Percentiles rank a stretch among this genome's conserved stretches.
Evolutionary conservation across 2,888 invertebrate genomes (phyloP).

Genomic region (Calliphora vomitoria): DNA sequence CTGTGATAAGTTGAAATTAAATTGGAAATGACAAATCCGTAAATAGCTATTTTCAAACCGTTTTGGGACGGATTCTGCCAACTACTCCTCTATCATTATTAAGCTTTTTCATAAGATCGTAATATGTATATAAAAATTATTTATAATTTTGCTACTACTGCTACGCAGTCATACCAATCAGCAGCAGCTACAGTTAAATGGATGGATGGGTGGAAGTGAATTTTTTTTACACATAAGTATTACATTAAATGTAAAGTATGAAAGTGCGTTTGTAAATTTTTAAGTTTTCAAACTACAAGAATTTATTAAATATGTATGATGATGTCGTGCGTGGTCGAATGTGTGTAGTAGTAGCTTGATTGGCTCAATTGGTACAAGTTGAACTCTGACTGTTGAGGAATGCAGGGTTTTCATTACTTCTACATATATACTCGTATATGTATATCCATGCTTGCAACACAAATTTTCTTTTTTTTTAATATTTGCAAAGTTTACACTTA

Average conservation of each 20-base stretch:
- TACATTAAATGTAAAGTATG: conserved; percentile 26
- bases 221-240: not conserved
- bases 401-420: conserved; percentile 16
- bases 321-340: conserved; percentile 66
- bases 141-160: not conserved
- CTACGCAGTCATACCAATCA: conserved; percentile 18
- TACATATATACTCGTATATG: no score
- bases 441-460: no score
- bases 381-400: conserved; percentile 75
- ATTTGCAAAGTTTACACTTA: not conserved
- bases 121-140: not conserved
- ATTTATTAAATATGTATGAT: conserved; percentile 55
- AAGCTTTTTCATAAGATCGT: no score
- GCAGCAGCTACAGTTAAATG: not conserved
- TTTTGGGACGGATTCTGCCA: no score
- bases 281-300: conserved; percentile 36
- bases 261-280: conserved; percentile 39
- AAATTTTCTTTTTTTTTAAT: not conserved
- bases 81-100: no score
- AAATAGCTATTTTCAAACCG: no score
- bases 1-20: no score
- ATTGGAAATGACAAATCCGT: no score
- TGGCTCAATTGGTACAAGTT: conserved; percentile 85
- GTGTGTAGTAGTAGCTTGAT: conserved; percentile 79
- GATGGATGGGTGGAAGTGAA: conserved; percentile 21